A percentile compares a stretch with the other conserved stretches of the same genome.
These are phyloP conservation scores for Venustoraphidia nigricollis DNA, from an alignment of 2,888 invertebrate species.

Conservation along the genomic window DNA sequence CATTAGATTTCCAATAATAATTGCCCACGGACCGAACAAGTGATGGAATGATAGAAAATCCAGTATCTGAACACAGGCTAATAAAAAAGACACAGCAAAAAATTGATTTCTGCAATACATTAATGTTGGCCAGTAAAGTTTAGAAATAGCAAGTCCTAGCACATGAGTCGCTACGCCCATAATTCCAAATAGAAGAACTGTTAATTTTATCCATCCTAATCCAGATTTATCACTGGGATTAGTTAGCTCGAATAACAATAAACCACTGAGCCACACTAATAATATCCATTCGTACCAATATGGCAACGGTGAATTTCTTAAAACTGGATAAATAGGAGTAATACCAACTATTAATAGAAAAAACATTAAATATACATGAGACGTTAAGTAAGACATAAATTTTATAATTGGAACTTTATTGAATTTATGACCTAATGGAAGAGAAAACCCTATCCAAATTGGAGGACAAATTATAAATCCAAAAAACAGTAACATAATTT, in stretches of 20 bases:
- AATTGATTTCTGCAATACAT: conserved; percentile 95
- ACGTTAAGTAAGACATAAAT: conserved; percentile 98
- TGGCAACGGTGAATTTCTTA: conserved; percentile 64
- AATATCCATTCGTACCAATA: conserved; percentile 95
- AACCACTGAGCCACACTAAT: conserved; percentile 86
- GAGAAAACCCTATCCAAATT: conserved; percentile 89
- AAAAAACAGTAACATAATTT: conserved; percentile 84
- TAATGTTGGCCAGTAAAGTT: conserved; percentile 65
- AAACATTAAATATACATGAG: conserved; percentile 93
- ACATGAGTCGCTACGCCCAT: conserved; percentile 84
- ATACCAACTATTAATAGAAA: conserved; percentile 82
- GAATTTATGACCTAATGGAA: conserved; percentile 88
- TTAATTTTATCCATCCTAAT: conserved; percentile 84
- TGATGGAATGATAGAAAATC: conserved; percentile 98
- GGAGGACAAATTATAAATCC: conserved; percentile 89
- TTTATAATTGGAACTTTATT: conserved; percentile 99
- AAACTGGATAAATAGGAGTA: conserved; percentile 72
- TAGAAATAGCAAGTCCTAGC: conserved; percentile 51
- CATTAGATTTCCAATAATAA: conserved; percentile 92
- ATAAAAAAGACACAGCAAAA: conserved; percentile 84
- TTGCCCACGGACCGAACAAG: conserved; percentile 99
- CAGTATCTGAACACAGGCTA: conserved; percentile 94
- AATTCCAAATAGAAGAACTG: conserved; percentile 74
- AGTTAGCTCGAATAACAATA: conserved; percentile 89
- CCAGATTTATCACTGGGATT: conserved; percentile 97